Evolutionary conservation across 2,797 vertebrate species (phyloP).

Genomic region (Danio tinwini): DNA sequence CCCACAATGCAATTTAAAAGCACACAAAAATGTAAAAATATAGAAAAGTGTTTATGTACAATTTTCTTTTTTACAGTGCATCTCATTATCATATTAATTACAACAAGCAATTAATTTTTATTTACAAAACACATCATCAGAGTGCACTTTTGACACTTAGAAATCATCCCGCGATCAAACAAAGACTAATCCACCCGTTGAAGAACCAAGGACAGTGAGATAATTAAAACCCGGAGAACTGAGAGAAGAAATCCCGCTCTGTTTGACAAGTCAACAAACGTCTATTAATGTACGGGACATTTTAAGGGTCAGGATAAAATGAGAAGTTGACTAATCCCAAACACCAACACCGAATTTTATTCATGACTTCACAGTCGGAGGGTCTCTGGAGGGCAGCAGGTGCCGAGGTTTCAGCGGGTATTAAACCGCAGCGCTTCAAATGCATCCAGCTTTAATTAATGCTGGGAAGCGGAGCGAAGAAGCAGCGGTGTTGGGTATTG

Average conservation of each 20-base stretch:
- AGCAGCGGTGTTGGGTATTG: constrained; percentile 15
- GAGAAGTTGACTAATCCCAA: constrained; percentile 57
- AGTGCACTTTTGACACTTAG: neutral
- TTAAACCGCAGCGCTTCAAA: constrained; percentile 47
- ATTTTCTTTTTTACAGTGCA: no score
- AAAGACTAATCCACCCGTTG: neutral
- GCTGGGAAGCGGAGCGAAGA: constrained; percentile 48
- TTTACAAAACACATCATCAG: neutral
- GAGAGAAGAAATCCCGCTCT: neutral
- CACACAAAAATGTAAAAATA: neutral
- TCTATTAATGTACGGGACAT: neutral
- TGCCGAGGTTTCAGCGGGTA: constrained; percentile 8
- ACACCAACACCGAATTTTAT: constrained; percentile 55
- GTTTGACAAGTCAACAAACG: constrained; percentile 23
- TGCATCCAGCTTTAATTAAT: constrained; percentile 62
- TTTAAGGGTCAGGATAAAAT: constrained; percentile 44
- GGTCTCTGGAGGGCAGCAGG: constrained; percentile 16
- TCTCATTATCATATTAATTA: neutral
- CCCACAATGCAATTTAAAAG: no score
- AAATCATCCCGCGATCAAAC: neutral
- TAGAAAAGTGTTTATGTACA: neutral
- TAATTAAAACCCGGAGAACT: neutral
- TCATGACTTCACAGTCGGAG: constrained; percentile 43
- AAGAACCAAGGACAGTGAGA: constrained; percentile 19
- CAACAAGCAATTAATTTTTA: neutral